Evolutionary conservation across 2,113 vertebrate species (phyloP).

Genomic region (Hyla sarda): DNA sequence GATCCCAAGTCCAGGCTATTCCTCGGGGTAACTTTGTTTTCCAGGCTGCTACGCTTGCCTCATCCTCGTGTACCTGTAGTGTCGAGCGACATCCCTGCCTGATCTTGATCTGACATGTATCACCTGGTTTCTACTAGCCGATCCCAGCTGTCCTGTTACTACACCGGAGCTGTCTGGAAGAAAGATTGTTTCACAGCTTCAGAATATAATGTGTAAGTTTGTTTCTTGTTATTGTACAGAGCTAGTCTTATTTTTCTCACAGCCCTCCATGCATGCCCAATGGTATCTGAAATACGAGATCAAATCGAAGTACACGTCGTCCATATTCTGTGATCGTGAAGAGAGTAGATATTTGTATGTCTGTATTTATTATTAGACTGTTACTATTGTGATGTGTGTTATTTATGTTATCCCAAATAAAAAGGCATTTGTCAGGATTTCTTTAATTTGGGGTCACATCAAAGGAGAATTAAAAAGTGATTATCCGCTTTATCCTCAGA

Average conservation of each 20-base stretch:
- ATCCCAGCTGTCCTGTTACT: constrained; percentile 1
- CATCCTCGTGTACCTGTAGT: background rate
- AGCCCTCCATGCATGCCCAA: background rate
- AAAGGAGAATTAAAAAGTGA: background rate
- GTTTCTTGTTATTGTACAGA: background rate
- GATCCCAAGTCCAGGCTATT: constrained; percentile 23
- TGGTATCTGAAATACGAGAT: background rate
- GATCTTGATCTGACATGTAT: background rate
- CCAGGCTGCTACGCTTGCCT: background rate
- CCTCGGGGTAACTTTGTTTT: background rate
- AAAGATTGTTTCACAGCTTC: background rate
- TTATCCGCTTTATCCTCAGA: background rate
- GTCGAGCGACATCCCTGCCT: background rate
- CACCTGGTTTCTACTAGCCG: constrained; percentile 2
- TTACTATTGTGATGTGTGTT: background rate
- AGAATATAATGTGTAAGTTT: constrained; percentile 26
- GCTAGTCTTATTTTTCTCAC: background rate
- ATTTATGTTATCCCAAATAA: background rate
- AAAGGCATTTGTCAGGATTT: background rate
- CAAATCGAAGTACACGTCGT: background rate
- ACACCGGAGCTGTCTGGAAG: background rate
- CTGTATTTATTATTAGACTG: background rate
- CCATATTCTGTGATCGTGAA: background rate
- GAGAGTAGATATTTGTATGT: no score
- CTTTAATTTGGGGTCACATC: background rate